Conservation (phyloP, 2,888 invertebrate species). For the Protodeltote pygarga region DNA sequence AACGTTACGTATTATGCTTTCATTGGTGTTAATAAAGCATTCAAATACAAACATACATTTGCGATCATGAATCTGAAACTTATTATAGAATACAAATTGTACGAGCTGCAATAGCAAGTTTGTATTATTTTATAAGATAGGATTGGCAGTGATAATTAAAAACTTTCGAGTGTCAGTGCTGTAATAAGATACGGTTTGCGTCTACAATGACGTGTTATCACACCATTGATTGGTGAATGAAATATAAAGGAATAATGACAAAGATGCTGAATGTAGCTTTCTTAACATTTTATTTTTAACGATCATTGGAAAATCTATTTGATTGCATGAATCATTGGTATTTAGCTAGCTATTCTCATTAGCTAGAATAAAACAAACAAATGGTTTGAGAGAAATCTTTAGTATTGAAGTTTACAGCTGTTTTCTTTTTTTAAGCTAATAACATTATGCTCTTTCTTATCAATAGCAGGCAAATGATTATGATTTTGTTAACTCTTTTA, state of each 20-base stretch:
- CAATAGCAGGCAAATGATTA: no score
- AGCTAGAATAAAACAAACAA: background rate
- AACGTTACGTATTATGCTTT: conserved; percentile 68
- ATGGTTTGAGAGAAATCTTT: no score
- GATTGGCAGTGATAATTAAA: conserved; percentile 71
- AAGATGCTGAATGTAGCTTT: conserved; percentile 41
- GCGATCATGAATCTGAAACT: conserved; percentile 10
- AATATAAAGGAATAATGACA: conserved; percentile 36
- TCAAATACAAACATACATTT: conserved; percentile 38
- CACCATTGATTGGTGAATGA: conserved; percentile 43
- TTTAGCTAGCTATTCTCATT: conserved; percentile 5
- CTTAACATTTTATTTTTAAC: conserved; percentile 30
- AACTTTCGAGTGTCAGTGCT: conserved; percentile 67
- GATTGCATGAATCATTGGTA: conserved; percentile 15
- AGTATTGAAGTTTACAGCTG: no score
- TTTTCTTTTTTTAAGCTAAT: no score
- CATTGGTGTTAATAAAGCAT: conserved; percentile 55
- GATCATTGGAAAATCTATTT: conserved; percentile 18
- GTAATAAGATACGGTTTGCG: conserved; percentile 58
- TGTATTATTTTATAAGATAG: conserved; percentile 40
- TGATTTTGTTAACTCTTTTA: no score
- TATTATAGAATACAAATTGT: background rate
- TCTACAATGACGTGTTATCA: conserved; percentile 51
- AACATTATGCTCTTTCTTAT: no score
- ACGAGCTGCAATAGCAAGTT: conserved; percentile 9